Conservation (phyloP, 1,140 invertebrate genomes). For the Wasmannia auropunctata region DNA sequence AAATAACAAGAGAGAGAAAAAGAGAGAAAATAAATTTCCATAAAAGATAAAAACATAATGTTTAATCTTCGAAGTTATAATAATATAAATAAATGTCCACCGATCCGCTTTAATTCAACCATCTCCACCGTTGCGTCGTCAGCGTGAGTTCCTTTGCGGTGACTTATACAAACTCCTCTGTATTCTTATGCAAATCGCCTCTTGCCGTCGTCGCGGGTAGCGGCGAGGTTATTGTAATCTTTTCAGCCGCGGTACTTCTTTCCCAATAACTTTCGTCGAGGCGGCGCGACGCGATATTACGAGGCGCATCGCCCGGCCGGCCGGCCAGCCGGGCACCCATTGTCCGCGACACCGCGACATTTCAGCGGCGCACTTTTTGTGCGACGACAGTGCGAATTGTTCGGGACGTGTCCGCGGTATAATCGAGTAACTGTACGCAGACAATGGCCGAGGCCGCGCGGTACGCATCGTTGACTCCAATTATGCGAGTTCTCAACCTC, state of each 20-base stretch:
- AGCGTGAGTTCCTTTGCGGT: background rate
- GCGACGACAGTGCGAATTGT: conserved; percentile 68
- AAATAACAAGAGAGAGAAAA: background rate
- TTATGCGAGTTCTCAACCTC: conserved; percentile 79
- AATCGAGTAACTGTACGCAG: conserved; percentile 79
- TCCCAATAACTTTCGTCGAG: conserved; percentile 17
- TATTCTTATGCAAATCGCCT: conserved; percentile 32
- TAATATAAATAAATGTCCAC: background rate
- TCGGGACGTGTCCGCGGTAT: conserved; percentile 74
- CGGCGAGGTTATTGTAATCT: background rate
- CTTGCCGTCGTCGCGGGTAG: background rate
- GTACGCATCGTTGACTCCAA: conserved; percentile 80
- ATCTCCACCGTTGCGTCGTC: background rate
- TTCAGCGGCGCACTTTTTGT: conserved; percentile 65
- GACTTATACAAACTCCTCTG: background rate
- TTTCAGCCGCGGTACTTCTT: background rate
- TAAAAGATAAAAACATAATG: background rate
- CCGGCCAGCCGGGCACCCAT: too few relatives aligned
- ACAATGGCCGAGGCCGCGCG: conserved; percentile 79
- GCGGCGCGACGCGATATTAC: conserved; percentile 27
- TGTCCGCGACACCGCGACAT: conserved; percentile 54
- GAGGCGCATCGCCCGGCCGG: background rate
- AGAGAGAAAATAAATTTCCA: background rate
- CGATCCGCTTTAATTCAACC: background rate
- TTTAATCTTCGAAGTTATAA: background rate